phyloP scores from a whole-genome alignment of 2,888 invertebrate species.

The Trachelus iudaicus region DNA sequence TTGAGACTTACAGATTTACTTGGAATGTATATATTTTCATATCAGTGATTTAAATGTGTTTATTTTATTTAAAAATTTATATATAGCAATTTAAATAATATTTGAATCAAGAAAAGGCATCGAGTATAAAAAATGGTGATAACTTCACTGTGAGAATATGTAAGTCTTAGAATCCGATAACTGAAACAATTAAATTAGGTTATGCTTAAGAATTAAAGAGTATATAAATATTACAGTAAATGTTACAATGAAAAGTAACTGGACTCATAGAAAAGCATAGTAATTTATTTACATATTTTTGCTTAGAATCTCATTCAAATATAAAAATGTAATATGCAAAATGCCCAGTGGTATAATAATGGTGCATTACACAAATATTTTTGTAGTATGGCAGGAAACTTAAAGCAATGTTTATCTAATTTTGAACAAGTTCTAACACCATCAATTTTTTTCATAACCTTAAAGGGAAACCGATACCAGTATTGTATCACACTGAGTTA shows the following conservation, averaged over 20 bases:
- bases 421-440: neutral
- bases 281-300: constrained; percentile 32
- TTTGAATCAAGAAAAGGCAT: neutral
- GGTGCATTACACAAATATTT: neutral
- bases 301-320: constrained; percentile 18
- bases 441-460: neutral
- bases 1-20: neutral
- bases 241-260: neutral
- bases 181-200: neutral
- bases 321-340: neutral
- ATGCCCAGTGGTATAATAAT: neutral
- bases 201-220: neutral
- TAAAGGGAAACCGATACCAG: neutral
- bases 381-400: neutral
- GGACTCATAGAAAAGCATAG: constrained; percentile 21
- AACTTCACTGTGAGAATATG: neutral
- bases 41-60: neutral
- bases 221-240: neutral
- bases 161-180: neutral
- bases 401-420: neutral
- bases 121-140: neutral
- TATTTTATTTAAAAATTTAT: neutral
- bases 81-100: neutral
- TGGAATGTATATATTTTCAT: neutral
- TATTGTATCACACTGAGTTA: constrained; percentile 29